Evolutionary conservation across 2,797 vertebrate species (phyloP), one percentile per base, ranked within the genome.

Genomic region (Aplochiton taeniatus): DNA sequence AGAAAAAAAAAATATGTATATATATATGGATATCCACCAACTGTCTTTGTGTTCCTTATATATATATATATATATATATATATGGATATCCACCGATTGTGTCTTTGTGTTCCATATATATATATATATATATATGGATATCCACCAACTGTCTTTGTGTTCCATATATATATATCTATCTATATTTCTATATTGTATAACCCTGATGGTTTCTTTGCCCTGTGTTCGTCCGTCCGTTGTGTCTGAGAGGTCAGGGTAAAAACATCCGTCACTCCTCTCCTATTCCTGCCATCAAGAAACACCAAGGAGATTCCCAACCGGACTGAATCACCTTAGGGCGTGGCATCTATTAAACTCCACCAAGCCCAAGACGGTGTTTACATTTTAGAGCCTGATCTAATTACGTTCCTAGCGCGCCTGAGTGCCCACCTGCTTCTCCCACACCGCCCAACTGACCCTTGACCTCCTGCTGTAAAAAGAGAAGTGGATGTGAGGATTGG

Each of bases 351-450:
- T 90, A 90, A 90, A 91, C 79, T 77, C 85, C 88, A 77, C 83
- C 83, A 75, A 88, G 87, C 89, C 85, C 75, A 84, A 90, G 86
- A 92, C 88, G 85, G 77, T 89, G 87, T 91, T 91, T 90, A 89
- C 85, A 88, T 90, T 90, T 89, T 88, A 87, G 88, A 85, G 81
- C 80, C 85, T 88, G 80, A 88, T 89, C 89, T 89, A 91, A 91
- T 91, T 88, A 90, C 78, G 66, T 58, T 65, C 47, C 62, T 77
- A 81, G 67, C 72, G 74, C 54, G 78, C 66, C 31, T 31, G 31
- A 31, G 2, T 31, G 31, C 31, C 31, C 6, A 6, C 3, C 31
- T 3, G 31, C 31, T 31, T 31, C 31, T 31, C 31, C 31, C 31
- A 31, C 31, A 31, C 82, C 76, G 48, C 70, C 78, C 72, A n/a